Evolutionary conservation across 2,113 vertebrate genomes (phyloP).

Genomic region (Tamias sibiricus): DNA sequence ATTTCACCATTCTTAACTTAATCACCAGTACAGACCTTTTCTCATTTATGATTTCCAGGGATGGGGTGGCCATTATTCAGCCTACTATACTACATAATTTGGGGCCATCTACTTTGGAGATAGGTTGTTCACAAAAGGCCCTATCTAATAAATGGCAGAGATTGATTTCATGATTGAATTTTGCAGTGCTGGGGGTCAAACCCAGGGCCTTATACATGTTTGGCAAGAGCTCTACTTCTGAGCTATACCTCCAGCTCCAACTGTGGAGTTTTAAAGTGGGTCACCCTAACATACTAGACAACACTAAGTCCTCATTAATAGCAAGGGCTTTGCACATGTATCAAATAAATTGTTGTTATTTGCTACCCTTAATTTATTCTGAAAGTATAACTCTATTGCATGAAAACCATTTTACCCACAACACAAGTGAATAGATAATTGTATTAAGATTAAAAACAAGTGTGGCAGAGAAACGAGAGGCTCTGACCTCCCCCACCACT

Average conservation of each 20-base stretch:
- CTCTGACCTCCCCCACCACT: background rate
- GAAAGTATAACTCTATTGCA: background rate
- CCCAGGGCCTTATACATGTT: too few species aligned
- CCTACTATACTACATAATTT: background rate
- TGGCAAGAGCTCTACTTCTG: too few species aligned
- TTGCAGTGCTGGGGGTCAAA: too few species aligned
- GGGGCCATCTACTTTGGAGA: background rate
- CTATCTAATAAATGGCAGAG: background rate
- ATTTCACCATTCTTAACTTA: slow-evolving; percentile 12
- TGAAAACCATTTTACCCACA: background rate
- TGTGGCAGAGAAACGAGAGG: background rate
- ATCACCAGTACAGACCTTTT: background rate
- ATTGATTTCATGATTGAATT: too few species aligned
- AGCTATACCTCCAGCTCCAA: too few species aligned
- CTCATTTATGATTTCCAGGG: background rate
- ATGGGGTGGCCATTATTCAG: background rate
- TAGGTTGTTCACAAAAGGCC: background rate
- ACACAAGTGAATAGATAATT: background rate
- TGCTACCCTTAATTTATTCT: background rate
- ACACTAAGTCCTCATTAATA: background rate
- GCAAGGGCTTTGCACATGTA: background rate
- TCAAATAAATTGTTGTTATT: background rate
- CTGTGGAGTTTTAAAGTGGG: background rate
- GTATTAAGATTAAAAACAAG: background rate
- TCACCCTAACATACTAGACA: background rate